Conservation (phyloP, 2,113 vertebrate genomes). For the Ctenodactylus gundi region DNA sequence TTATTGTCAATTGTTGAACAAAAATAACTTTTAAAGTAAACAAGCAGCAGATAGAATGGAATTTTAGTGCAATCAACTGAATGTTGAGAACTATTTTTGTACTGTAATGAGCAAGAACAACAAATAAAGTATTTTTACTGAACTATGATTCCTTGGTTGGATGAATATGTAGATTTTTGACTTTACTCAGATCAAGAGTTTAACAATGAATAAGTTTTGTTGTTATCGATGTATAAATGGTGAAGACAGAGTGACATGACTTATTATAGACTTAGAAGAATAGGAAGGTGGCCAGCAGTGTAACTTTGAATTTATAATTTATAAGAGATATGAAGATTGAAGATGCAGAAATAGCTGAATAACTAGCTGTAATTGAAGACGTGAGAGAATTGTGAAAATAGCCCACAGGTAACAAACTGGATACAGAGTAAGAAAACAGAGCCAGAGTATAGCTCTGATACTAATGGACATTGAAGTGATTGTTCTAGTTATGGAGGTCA, state of each 20-base stretch:
- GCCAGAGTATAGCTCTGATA: no score
- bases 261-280: background rate
- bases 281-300: background rate
- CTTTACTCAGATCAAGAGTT: background rate
- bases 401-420: background rate
- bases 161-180: background rate
- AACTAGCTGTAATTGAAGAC: background rate
- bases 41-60: background rate
- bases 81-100: background rate
- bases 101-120: background rate
- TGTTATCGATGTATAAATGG: background rate
- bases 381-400: rapidly evolving
- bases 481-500: background rate
- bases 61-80: background rate
- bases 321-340: background rate
- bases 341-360: background rate
- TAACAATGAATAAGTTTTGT: background rate
- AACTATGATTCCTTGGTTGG: background rate
- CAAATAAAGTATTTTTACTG: background rate
- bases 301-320: background rate
- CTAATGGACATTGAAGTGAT: background rate
- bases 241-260: background rate
- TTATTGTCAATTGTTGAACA: background rate
- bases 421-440: background rate
- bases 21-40: background rate